Percentiles rank a stretch among this genome's conserved stretches.
Evolutionary conservation across 2,797 vertebrate species (phyloP).

Genomic region (Alcedo atthis): DNA sequence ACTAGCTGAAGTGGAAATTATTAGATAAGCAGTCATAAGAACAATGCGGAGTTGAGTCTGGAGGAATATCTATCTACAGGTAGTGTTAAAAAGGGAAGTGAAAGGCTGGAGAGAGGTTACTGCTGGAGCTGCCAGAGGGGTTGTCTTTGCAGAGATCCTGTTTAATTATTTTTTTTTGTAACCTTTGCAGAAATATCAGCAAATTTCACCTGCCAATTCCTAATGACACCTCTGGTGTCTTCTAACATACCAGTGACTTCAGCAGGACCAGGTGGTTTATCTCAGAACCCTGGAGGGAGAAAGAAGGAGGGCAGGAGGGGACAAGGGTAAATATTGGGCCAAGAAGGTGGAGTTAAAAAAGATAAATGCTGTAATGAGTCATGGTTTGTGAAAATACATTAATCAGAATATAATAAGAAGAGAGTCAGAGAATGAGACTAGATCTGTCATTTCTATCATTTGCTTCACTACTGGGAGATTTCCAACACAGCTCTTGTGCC

Average conservation of each 20-base stretch:
- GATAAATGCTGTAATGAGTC: not conserved
- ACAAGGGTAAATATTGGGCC: not conserved
- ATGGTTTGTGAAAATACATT: not conserved
- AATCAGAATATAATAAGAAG: not conserved
- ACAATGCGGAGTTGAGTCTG: not conserved
- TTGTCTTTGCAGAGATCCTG: not conserved
- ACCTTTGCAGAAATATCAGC: constrained; percentile 33
- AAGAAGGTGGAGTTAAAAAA: not conserved
- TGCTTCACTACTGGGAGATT: not conserved
- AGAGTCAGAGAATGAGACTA: not conserved
- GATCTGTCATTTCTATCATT: not conserved
- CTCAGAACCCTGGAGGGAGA: not conserved
- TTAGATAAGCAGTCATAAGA: not conserved
- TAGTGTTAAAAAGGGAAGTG: not conserved
- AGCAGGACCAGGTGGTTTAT: not conserved
- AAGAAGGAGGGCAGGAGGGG: not conserved
- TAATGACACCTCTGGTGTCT: not conserved
- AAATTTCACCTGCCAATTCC: not conserved
- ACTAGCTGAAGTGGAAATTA: not conserved
- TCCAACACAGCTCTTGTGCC: not conserved
- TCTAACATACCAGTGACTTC: not conserved
- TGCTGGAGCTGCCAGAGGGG: not conserved
- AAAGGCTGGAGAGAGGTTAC: not conserved
- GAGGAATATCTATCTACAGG: not conserved
- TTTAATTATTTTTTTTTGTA: constrained; percentile 19